Evolutionary conservation across 1,140 invertebrate species (phyloP).

Genomic region (Atta colombica): DNA sequence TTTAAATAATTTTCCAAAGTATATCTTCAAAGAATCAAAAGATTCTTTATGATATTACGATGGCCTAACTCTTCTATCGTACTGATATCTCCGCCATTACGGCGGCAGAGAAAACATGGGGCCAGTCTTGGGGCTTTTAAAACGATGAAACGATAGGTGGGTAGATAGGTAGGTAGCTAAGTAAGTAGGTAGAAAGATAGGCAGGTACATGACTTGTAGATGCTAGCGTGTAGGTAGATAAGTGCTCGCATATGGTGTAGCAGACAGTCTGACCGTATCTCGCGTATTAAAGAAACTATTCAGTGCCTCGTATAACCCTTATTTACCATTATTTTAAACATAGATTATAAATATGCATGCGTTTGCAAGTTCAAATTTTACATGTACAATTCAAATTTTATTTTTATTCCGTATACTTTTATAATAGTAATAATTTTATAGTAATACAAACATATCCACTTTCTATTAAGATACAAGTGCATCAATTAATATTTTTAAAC

Average conservation of each 20-base stretch:
- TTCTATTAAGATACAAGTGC: not conserved
- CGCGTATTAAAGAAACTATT: constrained; percentile 13
- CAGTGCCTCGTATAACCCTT: not conserved
- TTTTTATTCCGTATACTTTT: not conserved
- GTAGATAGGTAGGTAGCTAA: constrained; percentile 53
- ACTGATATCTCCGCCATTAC: constrained; percentile 32
- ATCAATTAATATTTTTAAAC: not conserved
- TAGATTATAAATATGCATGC: not conserved
- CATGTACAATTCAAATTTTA: not conserved
- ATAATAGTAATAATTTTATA: not conserved
- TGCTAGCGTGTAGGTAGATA: constrained; percentile 47
- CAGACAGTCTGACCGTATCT: constrained; percentile 25
- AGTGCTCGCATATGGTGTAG: constrained; percentile 6
- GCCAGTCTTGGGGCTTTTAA: constrained; percentile 44
- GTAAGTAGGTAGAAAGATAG: constrained; percentile 57
- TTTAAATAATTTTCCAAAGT: no score
- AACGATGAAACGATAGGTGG: constrained; percentile 38
- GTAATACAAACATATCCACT: not conserved
- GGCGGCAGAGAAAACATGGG: constrained; percentile 33
- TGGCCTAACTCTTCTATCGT: constrained; percentile 21
- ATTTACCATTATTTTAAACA: not conserved
- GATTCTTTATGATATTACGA: not conserved
- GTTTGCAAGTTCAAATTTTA: not conserved
- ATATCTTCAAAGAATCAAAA: not conserved
- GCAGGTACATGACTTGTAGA: constrained; percentile 44